phyloP scores from a whole-genome alignment of 2,888 invertebrate species.

The Icerya purchasi region DNA sequence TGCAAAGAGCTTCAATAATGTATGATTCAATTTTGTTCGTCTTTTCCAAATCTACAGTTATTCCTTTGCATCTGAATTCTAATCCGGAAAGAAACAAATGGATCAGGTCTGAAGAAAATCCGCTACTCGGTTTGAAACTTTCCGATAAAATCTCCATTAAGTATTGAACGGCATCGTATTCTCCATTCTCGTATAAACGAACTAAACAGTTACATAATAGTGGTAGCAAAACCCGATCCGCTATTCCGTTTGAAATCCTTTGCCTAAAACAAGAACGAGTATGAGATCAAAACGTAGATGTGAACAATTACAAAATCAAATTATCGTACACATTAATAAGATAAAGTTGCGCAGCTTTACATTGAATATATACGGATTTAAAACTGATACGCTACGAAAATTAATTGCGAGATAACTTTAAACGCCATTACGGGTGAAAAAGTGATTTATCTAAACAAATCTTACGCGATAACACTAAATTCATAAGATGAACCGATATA shows the following conservation, averaged over 20 bases:
- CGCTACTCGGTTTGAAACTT: conserved; percentile 33
- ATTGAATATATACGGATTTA: no score
- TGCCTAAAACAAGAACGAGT: conserved; percentile 26
- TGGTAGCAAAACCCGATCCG: conserved; percentile 54
- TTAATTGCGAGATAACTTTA: no score
- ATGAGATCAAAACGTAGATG: no score
- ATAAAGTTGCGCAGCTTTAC: no score
- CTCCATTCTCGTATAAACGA: conserved; percentile 34
- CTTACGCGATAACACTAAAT: no score
- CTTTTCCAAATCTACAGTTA: conserved; percentile 4
- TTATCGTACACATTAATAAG: no score
- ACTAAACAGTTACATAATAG: conserved; percentile 43
- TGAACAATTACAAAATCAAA: no score
- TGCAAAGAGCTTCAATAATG: conserved; percentile 53
- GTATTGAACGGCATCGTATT: conserved; percentile 39
- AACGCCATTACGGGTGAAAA: no score
- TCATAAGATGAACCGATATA: no score
- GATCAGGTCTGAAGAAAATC: conserved; percentile 29
- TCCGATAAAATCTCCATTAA: conserved; percentile 57
- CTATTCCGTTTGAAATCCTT: conserved; percentile 39
- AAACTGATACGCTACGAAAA: no score
- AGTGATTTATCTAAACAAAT: no score
- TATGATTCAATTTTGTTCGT: conserved; percentile 43
- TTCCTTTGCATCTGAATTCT: conserved; percentile 34
- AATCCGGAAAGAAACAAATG: conserved; percentile 50